Evolutionary conservation across 2,797 vertebrate species (phyloP), one percentile per base, ranked within the genome.

Genomic region (Gastrophryne carolinensis): DNA sequence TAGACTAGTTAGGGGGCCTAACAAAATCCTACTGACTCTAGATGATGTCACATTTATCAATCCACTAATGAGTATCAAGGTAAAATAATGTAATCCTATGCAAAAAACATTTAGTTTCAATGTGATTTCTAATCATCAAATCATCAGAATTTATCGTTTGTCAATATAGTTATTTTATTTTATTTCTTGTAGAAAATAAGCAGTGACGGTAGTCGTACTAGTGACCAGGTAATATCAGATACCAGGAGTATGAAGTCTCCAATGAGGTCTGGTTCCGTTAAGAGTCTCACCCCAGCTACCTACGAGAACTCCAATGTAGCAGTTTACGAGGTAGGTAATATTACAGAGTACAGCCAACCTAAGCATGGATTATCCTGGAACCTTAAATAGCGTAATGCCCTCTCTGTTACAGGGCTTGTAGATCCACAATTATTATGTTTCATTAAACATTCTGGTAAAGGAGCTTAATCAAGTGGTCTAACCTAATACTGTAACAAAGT

Each of bases 21-120:
- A 94, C 83, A 84, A 92, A 62, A 92, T 94, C 75, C 79, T 94
- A 4, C 83, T 94, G 63, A 93, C 87, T 3, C 78, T 92, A 52
- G 89, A 93, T 27, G 92, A 94, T 82, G 91, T 94, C 1, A 93
- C 92, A 6, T 94, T 94, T 73, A 93, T 94, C 79, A 91, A 93
- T 78, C 91, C 90, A 15, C 91, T 94, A 79, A 81, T 90, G 12
- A 94, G 93, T 84, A 90, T 82, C 79, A 92, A 86, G 83, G 93
- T 89, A 83, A 72, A 79, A 34, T 63, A 56, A 27, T 5, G 13
- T 35, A 0, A 12, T 19, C 37, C 23, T 44, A 2, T 47, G 15
- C 5, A 41, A 44, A n/a, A n/a, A n/a, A n/a, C n/a, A n/a, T n/a
- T n/a, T n/a, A n/a, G n/a, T n/a, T n/a, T n/a, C n/a, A n/a, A n/a